Percentiles rank a stretch among this genome's conserved stretches.
phyloP scores from a whole-genome alignment of 2,888 invertebrate species.

The Dynastes tityus region DNA sequence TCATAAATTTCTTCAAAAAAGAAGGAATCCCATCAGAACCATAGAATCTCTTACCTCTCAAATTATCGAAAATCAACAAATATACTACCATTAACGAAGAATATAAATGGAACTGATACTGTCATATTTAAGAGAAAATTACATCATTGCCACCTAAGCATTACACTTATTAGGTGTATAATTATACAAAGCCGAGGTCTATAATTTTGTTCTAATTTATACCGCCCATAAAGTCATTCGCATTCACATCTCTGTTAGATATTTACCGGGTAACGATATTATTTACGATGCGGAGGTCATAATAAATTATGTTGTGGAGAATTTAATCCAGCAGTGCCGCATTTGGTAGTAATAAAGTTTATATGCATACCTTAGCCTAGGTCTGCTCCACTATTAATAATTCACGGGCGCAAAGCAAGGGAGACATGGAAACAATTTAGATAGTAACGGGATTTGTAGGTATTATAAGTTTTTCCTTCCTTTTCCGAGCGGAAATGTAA shows the following conservation, averaged over 20 bases:
- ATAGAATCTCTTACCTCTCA: no score
- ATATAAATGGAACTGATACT: no score
- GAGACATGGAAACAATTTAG: conserved; percentile 1
- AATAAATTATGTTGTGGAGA: conserved; percentile 38
- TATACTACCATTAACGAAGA: no score
- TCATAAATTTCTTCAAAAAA: no score
- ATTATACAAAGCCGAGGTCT: no score
- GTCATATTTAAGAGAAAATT: no score
- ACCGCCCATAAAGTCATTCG: conserved; percentile 13
- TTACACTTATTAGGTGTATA: no score
- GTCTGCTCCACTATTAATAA: conserved; percentile 19
- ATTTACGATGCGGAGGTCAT: conserved; percentile 36
- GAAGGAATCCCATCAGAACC: no score
- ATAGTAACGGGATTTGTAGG: conserved; percentile 1
- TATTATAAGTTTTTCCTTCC: conserved; percentile 3
- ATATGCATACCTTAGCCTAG: conserved; percentile 7
- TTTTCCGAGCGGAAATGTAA: no score
- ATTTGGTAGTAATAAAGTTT: conserved; percentile 28
- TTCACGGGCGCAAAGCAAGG: background rate
- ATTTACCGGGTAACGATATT: conserved; percentile 32
- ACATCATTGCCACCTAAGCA: no score
- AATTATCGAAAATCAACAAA: no score
- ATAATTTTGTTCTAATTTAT: conserved; percentile 11
- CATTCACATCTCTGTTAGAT: conserved; percentile 24
- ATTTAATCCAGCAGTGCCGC: conserved; percentile 27